phyloP scores from a whole-genome alignment of 2,797 vertebrate genomes.

The Myotis myotis region DNA sequence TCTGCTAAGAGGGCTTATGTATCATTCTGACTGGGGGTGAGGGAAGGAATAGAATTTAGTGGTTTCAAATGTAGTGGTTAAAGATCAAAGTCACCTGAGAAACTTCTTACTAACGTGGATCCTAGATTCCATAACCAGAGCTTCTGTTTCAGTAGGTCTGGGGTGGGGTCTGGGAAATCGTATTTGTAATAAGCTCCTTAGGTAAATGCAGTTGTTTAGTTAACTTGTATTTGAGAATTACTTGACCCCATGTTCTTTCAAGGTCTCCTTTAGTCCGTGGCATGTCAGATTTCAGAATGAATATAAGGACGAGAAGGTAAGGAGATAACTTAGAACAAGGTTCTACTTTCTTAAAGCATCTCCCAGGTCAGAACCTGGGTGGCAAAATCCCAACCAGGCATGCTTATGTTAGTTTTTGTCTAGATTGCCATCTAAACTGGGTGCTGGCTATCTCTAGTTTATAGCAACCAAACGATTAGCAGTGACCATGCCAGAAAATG shows the following conservation, averaged over 20 bases:
- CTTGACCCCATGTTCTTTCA: neutral
- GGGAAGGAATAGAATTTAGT: neutral
- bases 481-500: neutral
- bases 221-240: neutral
- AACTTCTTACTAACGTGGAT: neutral
- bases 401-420: neutral
- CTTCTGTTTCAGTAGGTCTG: neutral
- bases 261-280: neutral
- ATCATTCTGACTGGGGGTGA: neutral
- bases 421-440: neutral
- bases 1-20: neutral
- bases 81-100: neutral
- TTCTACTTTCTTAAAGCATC: neutral
- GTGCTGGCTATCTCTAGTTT: neutral
- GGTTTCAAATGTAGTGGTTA: neutral
- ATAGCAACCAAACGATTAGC: neutral
- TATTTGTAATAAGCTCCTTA: neutral
- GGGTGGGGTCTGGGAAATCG: neutral
- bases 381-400: neutral
- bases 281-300: neutral
- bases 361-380: neutral
- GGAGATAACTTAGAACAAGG: neutral
- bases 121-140: neutral
- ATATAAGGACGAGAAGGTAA: neutral
- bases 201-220: neutral